Base-by-base conservation (phyloP, 2,797 vertebrate genomes). In the Paedocypris micromegethes region DNA sequence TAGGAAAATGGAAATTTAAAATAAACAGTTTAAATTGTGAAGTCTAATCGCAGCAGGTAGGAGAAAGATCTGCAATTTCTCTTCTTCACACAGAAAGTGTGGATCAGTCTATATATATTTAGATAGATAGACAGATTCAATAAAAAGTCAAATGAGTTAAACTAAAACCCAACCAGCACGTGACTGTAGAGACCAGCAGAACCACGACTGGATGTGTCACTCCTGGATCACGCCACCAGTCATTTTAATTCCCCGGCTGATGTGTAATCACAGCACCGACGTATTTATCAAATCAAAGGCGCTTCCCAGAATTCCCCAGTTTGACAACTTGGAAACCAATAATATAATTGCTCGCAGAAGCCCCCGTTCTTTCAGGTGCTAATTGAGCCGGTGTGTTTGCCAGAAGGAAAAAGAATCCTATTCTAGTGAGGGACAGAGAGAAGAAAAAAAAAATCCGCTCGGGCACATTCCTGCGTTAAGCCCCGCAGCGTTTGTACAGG, bases 251-350 rank as follows among this genome's bases (percentile, higher is more conserved):
- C 68, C 37, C 6, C 51, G 68, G 49, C 54, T 53, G 67, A 64
- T 52, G 43, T 53, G 55, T 9, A 72, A 64, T 72, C 68, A 66
- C 40, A 5, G 45, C 47, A 50, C 64, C 66, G 55, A 52, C 58
- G 46, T 44, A 39, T 8, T 38, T 54, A 58, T 58, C 52, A 52
- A 75, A 66, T 66, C 77, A 87, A 23, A 23, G 23, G 23, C 23
- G 84, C 80, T 87, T 89, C 72, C 63, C 77, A 72, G 65, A 83
- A 78, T 85, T 79, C 83, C 85, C 85, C 89, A 89, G 86, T 90
- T 89, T 91, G 84, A 87, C 86, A 79, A 86, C 86, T 78, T 77
- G 48, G 63, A 88, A 84, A 85, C 86, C 87, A 85, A 91, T 89
- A 88, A 88, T 84, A 85, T 87, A 86, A 85, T 90, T 88, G 83